Evolutionary conservation across 2,888 invertebrate genomes (phyloP).

Genomic region (Nephrocerus scutellatus): DNA sequence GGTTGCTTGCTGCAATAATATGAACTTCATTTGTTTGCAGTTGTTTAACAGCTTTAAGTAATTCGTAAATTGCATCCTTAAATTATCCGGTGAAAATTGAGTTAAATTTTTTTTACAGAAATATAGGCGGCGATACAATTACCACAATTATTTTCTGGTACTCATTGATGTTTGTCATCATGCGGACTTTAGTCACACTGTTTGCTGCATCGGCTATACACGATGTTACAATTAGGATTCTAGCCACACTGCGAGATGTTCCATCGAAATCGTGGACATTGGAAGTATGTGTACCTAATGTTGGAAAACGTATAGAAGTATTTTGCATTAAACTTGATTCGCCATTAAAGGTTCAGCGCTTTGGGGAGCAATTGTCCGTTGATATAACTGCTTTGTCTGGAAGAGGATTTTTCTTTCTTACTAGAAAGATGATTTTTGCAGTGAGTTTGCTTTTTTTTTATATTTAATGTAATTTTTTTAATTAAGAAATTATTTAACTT

Average conservation of each 20-base stretch:
- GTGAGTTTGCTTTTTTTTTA: slow-evolving; percentile 23
- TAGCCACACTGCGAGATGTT: slow-evolving; percentile 47
- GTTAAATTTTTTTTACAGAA: no score
- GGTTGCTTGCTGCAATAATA: slow-evolving; percentile 61
- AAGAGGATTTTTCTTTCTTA: slow-evolving; percentile 39
- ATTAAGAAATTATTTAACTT: slow-evolving; percentile 26
- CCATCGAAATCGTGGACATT: slow-evolving; percentile 47
- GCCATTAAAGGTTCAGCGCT: slow-evolving; percentile 35
- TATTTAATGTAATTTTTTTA: neutral
- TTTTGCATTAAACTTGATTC: neutral
- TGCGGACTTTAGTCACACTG: slow-evolving; percentile 50
- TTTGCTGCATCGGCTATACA: slow-evolving; percentile 51
- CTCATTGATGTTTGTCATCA: slow-evolving; percentile 51
- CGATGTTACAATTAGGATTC: slow-evolving; percentile 50
- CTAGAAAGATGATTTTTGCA: slow-evolving; percentile 38
- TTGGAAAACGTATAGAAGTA: neutral
- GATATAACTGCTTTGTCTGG: slow-evolving; percentile 40
- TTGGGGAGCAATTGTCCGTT: slow-evolving; percentile 37
- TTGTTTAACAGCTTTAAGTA: slow-evolving; percentile 53
- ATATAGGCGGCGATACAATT: slow-evolving; percentile 39
- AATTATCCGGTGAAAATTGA: no score
- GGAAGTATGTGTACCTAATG: slow-evolving; percentile 38
- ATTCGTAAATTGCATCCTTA: no score
- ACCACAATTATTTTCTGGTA: slow-evolving; percentile 52
- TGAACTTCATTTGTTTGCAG: slow-evolving; percentile 70